Evolutionary conservation across 2,888 invertebrate genomes (phyloP).

Genomic region (Neoitamus cyanurus): DNA sequence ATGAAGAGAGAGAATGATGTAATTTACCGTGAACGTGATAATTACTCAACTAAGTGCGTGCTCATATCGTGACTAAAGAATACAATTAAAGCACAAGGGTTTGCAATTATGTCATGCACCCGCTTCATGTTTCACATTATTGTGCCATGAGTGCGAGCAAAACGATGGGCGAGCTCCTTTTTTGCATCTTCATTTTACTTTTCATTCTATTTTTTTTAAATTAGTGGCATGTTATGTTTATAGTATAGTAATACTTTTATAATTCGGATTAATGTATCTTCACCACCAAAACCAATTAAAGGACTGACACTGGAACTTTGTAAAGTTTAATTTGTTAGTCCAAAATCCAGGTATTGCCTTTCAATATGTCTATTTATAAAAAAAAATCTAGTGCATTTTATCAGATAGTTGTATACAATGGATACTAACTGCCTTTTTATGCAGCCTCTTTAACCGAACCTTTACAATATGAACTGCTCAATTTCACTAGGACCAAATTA

Average conservation of each 20-base stretch:
- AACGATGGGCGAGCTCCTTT: background rate
- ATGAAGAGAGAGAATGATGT: conserved; percentile 37
- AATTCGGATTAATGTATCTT: too few relatives aligned
- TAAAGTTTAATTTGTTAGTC: too few relatives aligned
- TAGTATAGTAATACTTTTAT: background rate
- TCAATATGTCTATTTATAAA: too few relatives aligned
- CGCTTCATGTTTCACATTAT: background rate
- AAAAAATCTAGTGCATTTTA: too few relatives aligned
- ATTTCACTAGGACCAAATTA: too few relatives aligned
- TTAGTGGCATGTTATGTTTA: background rate
- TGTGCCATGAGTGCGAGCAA: background rate
- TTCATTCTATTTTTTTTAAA: background rate
- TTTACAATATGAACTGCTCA: too few relatives aligned
- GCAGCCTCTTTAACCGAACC: too few relatives aligned
- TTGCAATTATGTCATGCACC: conserved; percentile 20
- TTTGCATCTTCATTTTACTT: background rate
- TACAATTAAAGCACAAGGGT: conserved; percentile 26
- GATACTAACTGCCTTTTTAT: too few relatives aligned
- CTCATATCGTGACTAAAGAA: background rate
- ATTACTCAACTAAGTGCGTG: conserved; percentile 6
- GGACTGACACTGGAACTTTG: too few relatives aligned
- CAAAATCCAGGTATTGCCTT: too few relatives aligned
- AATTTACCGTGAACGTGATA: background rate
- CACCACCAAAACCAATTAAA: too few relatives aligned
- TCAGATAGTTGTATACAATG: too few relatives aligned